Percentiles rank a stretch among this genome's conserved stretches.
Evolutionary conservation across 2,797 vertebrate species (phyloP).

Genomic region (Peromyscus eremicus): DNA sequence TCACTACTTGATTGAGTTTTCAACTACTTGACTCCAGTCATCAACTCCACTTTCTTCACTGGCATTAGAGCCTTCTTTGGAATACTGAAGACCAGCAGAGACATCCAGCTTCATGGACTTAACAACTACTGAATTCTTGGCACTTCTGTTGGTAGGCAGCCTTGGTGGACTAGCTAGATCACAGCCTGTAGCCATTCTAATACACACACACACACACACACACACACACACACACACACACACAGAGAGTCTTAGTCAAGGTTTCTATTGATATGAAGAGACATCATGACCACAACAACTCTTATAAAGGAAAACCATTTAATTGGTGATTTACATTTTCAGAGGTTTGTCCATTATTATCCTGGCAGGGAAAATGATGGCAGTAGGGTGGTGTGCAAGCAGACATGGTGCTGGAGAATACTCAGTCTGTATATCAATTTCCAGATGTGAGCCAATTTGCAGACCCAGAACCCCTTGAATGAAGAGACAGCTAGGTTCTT

Average conservation of each 20-base stretch:
- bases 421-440: background rate
- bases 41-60: background rate
- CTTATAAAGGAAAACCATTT: no score
- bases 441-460: background rate
- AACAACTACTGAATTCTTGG: background rate
- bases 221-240: background rate
- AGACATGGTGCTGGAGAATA: no score
- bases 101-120: background rate
- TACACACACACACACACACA: background rate
- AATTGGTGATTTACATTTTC: no score
- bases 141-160: background rate
- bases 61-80: background rate
- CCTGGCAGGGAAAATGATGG: no score
- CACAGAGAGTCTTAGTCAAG: no score
- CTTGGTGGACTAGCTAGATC: background rate
- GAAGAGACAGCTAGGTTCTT: background rate
- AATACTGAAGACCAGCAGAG: background rate
- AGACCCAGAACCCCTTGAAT: background rate
- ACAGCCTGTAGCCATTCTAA: background rate
- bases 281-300: no score
- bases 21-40: background rate
- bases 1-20: no score
- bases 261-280: no score
- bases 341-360: no score
- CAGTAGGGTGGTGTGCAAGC: no score